phyloP scores from a whole-genome alignment of 2,888 invertebrate species.

The Protodeltote pygarga region DNA sequence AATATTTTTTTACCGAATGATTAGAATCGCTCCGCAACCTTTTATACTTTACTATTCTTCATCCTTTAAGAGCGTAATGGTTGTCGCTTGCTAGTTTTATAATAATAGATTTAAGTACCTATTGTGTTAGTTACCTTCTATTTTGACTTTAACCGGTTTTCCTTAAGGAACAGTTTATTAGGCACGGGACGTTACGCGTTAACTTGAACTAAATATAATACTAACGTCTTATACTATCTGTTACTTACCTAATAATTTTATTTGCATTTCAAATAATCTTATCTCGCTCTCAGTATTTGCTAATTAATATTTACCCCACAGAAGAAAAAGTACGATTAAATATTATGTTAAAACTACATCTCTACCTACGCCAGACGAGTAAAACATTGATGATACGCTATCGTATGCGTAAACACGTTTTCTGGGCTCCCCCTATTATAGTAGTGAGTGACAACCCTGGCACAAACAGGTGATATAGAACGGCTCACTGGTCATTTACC shows the following conservation, averaged over 20 bases:
- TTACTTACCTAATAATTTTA: too few relatives aligned
- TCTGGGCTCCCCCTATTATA: slow-evolving; percentile 30
- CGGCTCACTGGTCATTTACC: slow-evolving; percentile 73
- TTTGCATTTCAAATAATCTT: too few relatives aligned
- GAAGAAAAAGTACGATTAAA: too few relatives aligned
- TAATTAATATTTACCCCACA: neutral
- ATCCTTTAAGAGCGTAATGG: neutral
- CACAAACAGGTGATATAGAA: slow-evolving; percentile 61
- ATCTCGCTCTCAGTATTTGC: too few relatives aligned
- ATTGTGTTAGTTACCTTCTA: slow-evolving; percentile 29
- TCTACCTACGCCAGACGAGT: slow-evolving; percentile 4
- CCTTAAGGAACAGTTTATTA: slow-evolving; percentile 1
- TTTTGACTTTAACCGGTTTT: slow-evolving; percentile 17
- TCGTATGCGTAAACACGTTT: slow-evolving; percentile 30
- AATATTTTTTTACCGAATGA: too few relatives aligned
- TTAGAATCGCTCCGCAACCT: too few relatives aligned
- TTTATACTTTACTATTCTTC: too few relatives aligned
- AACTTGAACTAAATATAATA: neutral
- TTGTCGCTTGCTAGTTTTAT: slow-evolving; percentile 1
- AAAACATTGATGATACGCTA: slow-evolving; percentile 15
- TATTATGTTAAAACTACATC: too few relatives aligned
- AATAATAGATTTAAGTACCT: slow-evolving; percentile 23
- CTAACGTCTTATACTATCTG: too few relatives aligned
- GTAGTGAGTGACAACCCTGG: slow-evolving; percentile 43
- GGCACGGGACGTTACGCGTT: slow-evolving; percentile 1